Base-by-base conservation (phyloP, 2,888 invertebrate genomes). In the Temnothorax rugatulus region DNA sequence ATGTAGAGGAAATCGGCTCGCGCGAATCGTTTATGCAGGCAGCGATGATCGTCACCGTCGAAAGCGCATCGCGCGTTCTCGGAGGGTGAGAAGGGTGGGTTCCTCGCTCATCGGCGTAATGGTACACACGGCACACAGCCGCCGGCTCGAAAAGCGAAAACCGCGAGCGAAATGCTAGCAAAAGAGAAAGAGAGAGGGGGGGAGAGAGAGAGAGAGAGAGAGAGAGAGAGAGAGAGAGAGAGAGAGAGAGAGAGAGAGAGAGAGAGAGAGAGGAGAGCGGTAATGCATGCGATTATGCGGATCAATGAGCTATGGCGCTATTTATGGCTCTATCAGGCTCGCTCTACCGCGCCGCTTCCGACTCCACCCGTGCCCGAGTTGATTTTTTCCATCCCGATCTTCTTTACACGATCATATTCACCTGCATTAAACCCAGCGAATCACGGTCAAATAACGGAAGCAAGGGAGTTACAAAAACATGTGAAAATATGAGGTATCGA, bases 251-350 rank as follows among this genome's bases (percentile, higher is more conserved):
- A 4, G 25, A 29, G 4, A 3, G 3, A 82, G 44, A 41, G 11
- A 29, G 57, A 41, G 57, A 25, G 18, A 71, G 89, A 87, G 91
- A 90, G 84, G 88, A 92, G 86, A 90, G 88, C 89, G 90, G 93
- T 94, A 94, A 94, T 94, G 92, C 93, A 93, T 93, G 93, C 93
- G 93, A 94, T 94, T 94, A 94, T 92, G 93, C 92, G 93, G 93
- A 93, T 94, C 94, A 94, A 94, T 94, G 93, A 93, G 93, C 93
- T 93, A 93, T 92, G 92, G 91, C 90, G 91, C 93, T 93, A 94
- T 94, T 94, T 94, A 94, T 93, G 94, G 91, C 94, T 94, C 92
- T 94, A 94, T 94, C 93, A 92, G 90, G 84, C 84, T 82, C 84
- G 82, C 88, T 89, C 91, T 91, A 91, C 91, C 91, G 88, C 88